phyloP scores from a whole-genome alignment of 2,888 invertebrate genomes.

The Acanthococcus lagerstroemiae region DNA sequence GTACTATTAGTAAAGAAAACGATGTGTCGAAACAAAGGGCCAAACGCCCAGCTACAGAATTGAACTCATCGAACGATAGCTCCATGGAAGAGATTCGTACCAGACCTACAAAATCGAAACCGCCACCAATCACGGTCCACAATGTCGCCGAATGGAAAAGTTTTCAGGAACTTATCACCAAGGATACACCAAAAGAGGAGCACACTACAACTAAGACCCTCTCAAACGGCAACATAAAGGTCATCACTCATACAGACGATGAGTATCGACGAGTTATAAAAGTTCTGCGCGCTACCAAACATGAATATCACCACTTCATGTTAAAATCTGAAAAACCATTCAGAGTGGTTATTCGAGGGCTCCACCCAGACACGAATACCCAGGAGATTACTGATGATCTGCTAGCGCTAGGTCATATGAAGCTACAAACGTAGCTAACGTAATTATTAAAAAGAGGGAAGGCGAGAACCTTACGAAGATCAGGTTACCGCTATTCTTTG shows the following conservation, averaged over 20 bases:
- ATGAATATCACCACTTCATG: neutral
- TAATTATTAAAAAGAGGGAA: slow-evolving; percentile 6
- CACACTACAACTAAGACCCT: neutral
- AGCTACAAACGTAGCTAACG: neutral
- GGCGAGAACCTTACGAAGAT: neutral
- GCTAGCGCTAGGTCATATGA: neutral
- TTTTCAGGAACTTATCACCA: neutral
- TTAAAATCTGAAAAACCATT: slow-evolving; percentile 1
- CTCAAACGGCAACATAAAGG: neutral
- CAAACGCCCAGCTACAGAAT: neutral
- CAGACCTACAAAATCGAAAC: neutral
- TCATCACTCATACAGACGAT: neutral
- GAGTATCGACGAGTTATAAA: neutral
- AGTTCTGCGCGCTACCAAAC: neutral
- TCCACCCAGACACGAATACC: neutral
- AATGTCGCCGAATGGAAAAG: neutral
- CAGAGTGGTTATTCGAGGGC: neutral
- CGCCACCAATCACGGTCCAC: neutral
- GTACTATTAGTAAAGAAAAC: neutral
- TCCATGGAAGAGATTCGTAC: neutral
- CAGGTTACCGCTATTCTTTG: neutral
- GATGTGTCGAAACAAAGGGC: neutral
- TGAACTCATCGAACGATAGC: neutral
- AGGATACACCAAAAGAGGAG: neutral
- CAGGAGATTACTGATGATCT: neutral